Evolutionary conservation across 2,888 invertebrate genomes (phyloP).

Genomic region (Monopis laevigella): DNA sequence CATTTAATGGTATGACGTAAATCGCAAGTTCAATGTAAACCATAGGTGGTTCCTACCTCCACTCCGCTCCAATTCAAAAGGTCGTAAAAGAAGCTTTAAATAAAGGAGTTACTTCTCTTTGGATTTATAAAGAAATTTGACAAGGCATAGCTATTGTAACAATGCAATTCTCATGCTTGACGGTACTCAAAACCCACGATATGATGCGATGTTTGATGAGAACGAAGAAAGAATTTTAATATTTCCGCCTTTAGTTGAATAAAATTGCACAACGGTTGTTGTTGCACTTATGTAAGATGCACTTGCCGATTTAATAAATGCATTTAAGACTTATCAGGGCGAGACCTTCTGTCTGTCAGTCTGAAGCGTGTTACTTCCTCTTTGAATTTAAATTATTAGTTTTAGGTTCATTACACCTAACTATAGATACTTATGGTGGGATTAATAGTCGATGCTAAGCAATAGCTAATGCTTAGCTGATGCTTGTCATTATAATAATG

Average conservation of each 20-base stretch:
- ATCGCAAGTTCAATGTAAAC: constrained; percentile 7
- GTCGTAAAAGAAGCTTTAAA: background rate
- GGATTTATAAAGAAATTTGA: constrained; percentile 20
- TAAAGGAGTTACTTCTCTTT: background rate
- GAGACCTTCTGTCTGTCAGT: no score
- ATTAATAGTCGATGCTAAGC: no score
- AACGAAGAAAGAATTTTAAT: constrained; percentile 60
- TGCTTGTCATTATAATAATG: no score
- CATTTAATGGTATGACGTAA: constrained; percentile 8
- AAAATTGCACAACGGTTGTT: constrained; percentile 49
- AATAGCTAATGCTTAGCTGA: no score
- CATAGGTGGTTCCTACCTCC: no score
- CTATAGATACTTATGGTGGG: no score
- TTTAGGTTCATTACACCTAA: no score
- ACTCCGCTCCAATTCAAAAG: background rate
- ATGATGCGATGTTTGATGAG: constrained; percentile 30
- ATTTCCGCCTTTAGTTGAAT: constrained; percentile 48
- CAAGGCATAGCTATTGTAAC: constrained; percentile 36
- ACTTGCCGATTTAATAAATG: constrained; percentile 4
- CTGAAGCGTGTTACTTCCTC: no score
- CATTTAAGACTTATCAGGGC: no score
- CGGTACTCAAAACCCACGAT: constrained; percentile 44
- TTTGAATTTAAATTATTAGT: no score
- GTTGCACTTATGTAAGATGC: constrained; percentile 23
- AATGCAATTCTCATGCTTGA: constrained; percentile 46